phyloP scores from a whole-genome alignment of 2,888 invertebrate genomes.

The Rosalia funebris region DNA sequence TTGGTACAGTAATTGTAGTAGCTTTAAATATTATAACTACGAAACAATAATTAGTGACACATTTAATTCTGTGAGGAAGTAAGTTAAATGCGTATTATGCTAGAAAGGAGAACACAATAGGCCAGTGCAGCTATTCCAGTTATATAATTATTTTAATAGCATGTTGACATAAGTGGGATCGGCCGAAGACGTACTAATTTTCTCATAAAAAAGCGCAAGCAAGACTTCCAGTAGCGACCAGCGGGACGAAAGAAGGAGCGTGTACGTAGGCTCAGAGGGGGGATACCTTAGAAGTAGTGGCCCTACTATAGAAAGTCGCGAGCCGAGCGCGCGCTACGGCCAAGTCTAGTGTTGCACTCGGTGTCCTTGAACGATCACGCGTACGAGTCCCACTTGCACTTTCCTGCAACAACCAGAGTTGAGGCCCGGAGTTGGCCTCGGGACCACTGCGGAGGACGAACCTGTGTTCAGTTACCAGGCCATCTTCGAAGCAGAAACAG shows the following conservation, averaged over 20 bases:
- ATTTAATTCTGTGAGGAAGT: slow-evolving; percentile 36
- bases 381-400: slow-evolving; percentile 58
- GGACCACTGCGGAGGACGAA: slow-evolving; percentile 36
- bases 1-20: background rate
- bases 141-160: slow-evolving; percentile 38
- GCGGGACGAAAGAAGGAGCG: slow-evolving; percentile 31
- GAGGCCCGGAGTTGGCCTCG: slow-evolving; percentile 36
- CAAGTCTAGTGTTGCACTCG: slow-evolving; percentile 57
- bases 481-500: slow-evolving; percentile 40
- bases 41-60: slow-evolving; percentile 35
- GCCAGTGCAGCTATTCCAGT: slow-evolving; percentile 11
- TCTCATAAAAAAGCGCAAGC: slow-evolving; percentile 27
- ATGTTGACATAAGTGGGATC: slow-evolving; percentile 40
- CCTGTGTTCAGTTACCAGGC: slow-evolving; percentile 34
- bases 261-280: slow-evolving; percentile 41
- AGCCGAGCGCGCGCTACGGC: slow-evolving; percentile 59
- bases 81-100: slow-evolving; percentile 31
- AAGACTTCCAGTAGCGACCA: slow-evolving; percentile 28
- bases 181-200: slow-evolving; percentile 33
- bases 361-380: slow-evolving; percentile 63
- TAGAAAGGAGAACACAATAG: slow-evolving; percentile 32
- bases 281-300: slow-evolving; percentile 48
- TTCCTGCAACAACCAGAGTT: slow-evolving; percentile 48
- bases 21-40: background rate
- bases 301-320: slow-evolving; percentile 56